A percentile compares a stretch with the other conserved stretches of the same genome.
Conservation (phyloP, 92 coral and sea anemone species). For the Zoanthus solanderi region DNA sequence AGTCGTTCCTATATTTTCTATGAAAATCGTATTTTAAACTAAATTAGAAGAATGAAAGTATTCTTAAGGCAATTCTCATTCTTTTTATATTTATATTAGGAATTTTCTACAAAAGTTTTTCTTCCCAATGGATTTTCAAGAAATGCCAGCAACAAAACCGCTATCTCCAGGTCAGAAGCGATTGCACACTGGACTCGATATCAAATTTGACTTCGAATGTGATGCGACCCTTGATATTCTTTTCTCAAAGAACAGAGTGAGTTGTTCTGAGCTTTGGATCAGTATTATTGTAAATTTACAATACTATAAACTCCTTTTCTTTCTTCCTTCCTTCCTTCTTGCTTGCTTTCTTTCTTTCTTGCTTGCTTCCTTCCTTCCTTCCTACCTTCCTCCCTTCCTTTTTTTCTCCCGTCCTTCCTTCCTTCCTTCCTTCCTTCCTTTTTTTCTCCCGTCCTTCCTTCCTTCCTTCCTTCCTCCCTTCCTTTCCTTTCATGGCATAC, state of each 20-base stretch:
- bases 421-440: background rate
- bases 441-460: background rate
- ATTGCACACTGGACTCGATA: constrained; percentile 93
- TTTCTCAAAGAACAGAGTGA: constrained; percentile 92
- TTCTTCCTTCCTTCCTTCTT: background rate
- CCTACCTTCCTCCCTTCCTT: background rate
- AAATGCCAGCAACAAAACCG: constrained; percentile 90
- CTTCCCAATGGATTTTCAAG: constrained; percentile 98
- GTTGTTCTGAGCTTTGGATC: constrained; percentile 19
- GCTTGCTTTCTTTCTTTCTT: background rate
- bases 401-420: background rate
- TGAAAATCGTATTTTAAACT: background rate
- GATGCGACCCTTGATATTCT: constrained; percentile 91
- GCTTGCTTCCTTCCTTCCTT: background rate
- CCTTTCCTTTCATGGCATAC: background rate
- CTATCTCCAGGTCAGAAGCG: constrained; percentile 95
- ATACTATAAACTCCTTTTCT: background rate
- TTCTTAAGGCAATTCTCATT: background rate
- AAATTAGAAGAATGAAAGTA: too few species aligned
- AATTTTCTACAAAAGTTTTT: constrained; percentile 93
- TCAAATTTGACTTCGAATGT: constrained; percentile 90
- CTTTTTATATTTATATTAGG: constrained; percentile 50
- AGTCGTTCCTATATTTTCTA: background rate
- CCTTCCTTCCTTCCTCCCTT: background rate
- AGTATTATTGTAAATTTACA: background rate